A percentile compares a stretch with the other conserved stretches of the same genome.
These are phyloP conservation scores for Heliocidaris tuberculata DNA, from an alignment of 35 echinoderm and acorn worm genomes.

Conservation along the genomic window DNA sequence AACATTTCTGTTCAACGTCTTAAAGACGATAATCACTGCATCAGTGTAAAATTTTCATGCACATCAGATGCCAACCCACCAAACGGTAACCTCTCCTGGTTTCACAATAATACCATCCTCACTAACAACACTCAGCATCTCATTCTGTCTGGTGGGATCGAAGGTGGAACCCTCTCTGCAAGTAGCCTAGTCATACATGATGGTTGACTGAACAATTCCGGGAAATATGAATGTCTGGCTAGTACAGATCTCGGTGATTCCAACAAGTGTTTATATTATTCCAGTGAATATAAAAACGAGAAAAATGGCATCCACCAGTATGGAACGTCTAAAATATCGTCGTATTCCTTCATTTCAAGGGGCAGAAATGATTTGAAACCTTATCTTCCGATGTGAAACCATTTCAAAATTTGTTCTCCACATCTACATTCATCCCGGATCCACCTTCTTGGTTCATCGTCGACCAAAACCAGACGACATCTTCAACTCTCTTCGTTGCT, in stretches of 20 bases:
- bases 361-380: no score
- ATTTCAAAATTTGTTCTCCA: neutral
- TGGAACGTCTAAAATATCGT: no score
- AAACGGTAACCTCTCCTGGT: neutral
- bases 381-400: neutral
- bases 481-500: no score
- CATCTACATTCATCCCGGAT: neutral
- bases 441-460: neutral
- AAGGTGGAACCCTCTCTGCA: neutral
- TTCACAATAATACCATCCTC: neutral
- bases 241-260: neutral
- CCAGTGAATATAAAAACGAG: neutral
- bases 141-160: neutral
- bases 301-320: no score
- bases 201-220: neutral
- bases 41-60: neutral
- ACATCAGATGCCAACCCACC: neutral
- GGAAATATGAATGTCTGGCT: neutral
- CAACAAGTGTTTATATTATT: no score
- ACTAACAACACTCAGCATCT: neutral
- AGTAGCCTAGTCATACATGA: neutral
- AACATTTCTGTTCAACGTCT: no score
- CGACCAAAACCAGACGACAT: neutral
- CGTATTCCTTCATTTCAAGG: no score
- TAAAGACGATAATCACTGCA: no score